These are phyloP conservation scores for Pipa parva DNA, from an alignment of 2,113 vertebrate species.

Conservation along the genomic window DNA sequence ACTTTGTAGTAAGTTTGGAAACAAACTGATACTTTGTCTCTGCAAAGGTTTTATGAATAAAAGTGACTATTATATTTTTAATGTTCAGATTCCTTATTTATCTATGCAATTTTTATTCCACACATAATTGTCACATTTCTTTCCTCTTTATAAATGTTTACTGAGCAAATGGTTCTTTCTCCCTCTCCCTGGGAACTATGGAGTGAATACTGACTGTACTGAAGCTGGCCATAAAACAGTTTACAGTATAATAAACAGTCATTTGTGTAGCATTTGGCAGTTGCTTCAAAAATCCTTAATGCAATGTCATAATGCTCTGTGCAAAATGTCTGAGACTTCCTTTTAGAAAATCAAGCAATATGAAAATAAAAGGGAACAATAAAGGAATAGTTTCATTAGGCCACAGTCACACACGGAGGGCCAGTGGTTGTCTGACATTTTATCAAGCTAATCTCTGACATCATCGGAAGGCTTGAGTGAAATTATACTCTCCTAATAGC, in stretches of 20 bases:
- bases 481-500: constrained; percentile 43
- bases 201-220: not conserved
- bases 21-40: no score
- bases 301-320: constrained; percentile 16
- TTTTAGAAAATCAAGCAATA: constrained; percentile 6
- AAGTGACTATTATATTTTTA: no score
- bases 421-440: constrained; percentile 7
- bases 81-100: no score
- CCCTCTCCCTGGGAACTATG: not conserved
- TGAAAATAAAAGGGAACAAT: constrained; percentile 19
- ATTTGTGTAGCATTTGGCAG: constrained; percentile 31
- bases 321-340: constrained; percentile 4
- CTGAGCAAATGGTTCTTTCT: no score
- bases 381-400: constrained; percentile 35
- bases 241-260: constrained; percentile 15
- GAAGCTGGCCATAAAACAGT: not conserved
- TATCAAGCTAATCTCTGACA: constrained; percentile 47
- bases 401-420: not conserved
- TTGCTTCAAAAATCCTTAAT: constrained; percentile 7
- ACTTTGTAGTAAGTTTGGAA: no score
- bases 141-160: no score
- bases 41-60: no score
- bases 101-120: no score
- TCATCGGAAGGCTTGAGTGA: constrained; percentile 40
- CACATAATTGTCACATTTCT: no score